phyloP scores from a whole-genome alignment of 2,888 invertebrate species.

The Synergus itoensis region DNA sequence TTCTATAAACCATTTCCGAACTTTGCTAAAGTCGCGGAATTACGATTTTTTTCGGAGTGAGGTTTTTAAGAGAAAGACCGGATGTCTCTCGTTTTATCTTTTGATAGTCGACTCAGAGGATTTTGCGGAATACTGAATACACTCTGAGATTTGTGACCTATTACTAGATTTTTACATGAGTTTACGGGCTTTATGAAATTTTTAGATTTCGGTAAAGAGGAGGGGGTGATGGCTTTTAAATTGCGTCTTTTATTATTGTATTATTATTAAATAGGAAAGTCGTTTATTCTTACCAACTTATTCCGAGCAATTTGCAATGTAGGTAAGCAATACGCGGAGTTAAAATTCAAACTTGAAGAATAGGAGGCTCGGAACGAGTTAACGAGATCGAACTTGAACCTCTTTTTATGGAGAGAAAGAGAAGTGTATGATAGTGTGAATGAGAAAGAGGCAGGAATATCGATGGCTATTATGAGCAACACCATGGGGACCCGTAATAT shows the following conservation, averaged over 20 bases:
- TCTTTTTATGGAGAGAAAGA: slow-evolving; percentile 34
- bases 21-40: not conserved
- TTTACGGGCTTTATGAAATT: too few species aligned
- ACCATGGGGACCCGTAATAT: slow-evolving; percentile 72
- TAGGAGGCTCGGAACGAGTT: slow-evolving; percentile 20
- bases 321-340: not conserved
- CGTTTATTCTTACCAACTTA: not conserved
- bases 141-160: not conserved
- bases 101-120: not conserved
- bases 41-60: not conserved
- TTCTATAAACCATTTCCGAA: not conserved
- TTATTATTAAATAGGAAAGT: too few species aligned
- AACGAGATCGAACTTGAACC: slow-evolving; percentile 37
- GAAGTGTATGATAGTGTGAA: slow-evolving; percentile 42
- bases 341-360: slow-evolving; percentile 13
- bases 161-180: too few species aligned
- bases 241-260: too few species aligned
- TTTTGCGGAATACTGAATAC: not conserved
- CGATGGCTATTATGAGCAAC: slow-evolving; percentile 74
- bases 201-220: too few species aligned
- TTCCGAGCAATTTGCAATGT: not conserved
- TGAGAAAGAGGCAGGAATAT: slow-evolving; percentile 63
- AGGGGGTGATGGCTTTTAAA: too few species aligned
- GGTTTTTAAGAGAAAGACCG: not conserved
- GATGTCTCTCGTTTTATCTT: not conserved